These are phyloP conservation scores for Meles meles DNA, from an alignment of 2,113 vertebrate genomes.

Conservation along the genomic window DNA sequence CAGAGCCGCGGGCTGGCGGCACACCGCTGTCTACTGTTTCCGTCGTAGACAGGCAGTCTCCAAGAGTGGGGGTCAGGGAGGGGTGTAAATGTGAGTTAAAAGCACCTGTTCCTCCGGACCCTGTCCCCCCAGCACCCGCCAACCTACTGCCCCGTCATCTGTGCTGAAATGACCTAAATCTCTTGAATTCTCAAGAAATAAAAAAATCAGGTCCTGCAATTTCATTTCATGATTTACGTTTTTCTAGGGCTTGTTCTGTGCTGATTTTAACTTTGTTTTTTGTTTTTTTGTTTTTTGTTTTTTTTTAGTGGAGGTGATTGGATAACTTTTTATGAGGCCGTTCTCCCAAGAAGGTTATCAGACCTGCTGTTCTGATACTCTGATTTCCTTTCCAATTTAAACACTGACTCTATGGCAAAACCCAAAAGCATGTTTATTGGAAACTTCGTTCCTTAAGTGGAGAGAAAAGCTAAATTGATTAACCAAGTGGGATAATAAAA, in stretches of 20 bases:
- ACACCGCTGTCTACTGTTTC: not conserved
- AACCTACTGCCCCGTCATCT: not conserved
- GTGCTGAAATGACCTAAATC: not conserved
- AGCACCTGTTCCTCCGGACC: not conserved
- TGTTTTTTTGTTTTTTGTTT: too few species aligned
- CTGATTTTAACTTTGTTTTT: not conserved
- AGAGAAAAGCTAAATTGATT: not conserved
- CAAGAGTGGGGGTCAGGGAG: not conserved
- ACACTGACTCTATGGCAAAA: not conserved
- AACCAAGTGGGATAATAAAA: not conserved
- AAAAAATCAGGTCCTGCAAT: not conserved
- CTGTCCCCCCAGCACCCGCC: not conserved
- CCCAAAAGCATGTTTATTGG: not conserved
- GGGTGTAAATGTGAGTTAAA: not conserved
- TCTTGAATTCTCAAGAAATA: not conserved
- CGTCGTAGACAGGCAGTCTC: not conserved
- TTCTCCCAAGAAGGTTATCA: not conserved
- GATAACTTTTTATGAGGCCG: not conserved
- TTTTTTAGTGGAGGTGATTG: not conserved
- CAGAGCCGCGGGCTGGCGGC: accelerated
- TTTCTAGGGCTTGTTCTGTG: not conserved
- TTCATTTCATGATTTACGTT: not conserved
- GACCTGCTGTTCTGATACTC: not conserved
- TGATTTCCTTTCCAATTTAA: not conserved
- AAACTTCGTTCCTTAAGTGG: not conserved